Percentiles rank a stretch among this genome's conserved stretches.
Evolutionary conservation across 2,113 vertebrate species (phyloP).

Genomic region (Anarrhichthys ocellatus): DNA sequence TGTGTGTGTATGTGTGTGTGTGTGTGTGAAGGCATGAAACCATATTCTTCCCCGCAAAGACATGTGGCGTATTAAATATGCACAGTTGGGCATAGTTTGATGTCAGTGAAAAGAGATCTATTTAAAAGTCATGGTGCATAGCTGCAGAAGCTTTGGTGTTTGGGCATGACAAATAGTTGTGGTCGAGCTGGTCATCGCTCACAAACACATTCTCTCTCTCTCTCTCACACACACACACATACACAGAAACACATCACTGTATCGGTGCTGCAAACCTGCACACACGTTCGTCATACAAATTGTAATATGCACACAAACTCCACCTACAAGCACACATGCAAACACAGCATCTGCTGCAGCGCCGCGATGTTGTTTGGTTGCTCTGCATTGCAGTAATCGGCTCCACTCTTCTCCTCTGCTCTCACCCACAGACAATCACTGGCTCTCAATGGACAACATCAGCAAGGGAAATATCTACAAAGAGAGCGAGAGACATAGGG

Average conservation of each 20-base stretch:
- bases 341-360: conserved; percentile 52
- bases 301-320: conserved; percentile 67
- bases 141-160: conserved; percentile 76
- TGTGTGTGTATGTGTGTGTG: conserved; percentile 1
- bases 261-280: conserved; percentile 28
- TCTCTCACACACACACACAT: conserved; percentile 45
- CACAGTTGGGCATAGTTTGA: conserved; percentile 72
- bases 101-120: conserved; percentile 73
- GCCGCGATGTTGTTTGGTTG: conserved; percentile 60
- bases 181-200: conserved; percentile 59
- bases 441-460: conserved; percentile 75
- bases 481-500: conserved; percentile 27
- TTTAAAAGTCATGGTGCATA: conserved; percentile 78
- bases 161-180: conserved; percentile 77
- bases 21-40: conserved; percentile 42
- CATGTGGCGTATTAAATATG: conserved; percentile 66
- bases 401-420: conserved; percentile 67
- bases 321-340: conserved; percentile 52
- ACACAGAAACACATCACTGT: conserved; percentile 30
- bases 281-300: conserved; percentile 30
- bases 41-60: conserved; percentile 72
- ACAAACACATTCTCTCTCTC: conserved; percentile 38
- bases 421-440: conserved; percentile 74
- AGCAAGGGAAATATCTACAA: conserved; percentile 73
- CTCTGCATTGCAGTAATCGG: conserved; percentile 81